Percentiles rank a stretch among this genome's conserved stretches.
phyloP scores from a whole-genome alignment of 2,888 invertebrate species.

The Phymatocera aterrima region DNA sequence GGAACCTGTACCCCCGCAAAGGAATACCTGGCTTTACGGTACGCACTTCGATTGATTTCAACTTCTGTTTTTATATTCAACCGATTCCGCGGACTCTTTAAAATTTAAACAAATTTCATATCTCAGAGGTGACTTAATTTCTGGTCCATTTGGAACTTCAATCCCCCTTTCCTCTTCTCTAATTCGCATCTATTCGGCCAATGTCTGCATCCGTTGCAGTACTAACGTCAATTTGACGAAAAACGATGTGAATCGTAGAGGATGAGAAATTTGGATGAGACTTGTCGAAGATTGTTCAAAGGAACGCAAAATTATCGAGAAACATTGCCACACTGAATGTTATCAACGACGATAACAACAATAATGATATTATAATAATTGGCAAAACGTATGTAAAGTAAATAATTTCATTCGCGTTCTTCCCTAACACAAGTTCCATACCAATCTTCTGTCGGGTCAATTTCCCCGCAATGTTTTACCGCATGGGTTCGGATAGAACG shows the following conservation, averaged over 20 bases:
- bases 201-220: no score
- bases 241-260: no score
- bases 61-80: slow-evolving; percentile 7
- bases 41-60: neutral
- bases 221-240: no score
- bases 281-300: no score
- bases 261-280: no score
- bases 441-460: slow-evolving; percentile 44
- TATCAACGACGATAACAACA: no score
- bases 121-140: neutral
- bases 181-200: no score
- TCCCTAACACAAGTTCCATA: slow-evolving; percentile 10
- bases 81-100: neutral
- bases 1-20: slow-evolving; percentile 25
- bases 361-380: neutral
- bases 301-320: no score
- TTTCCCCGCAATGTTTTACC: slow-evolving; percentile 42
- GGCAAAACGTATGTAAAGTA: neutral
- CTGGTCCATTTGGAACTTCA: neutral
- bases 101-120: neutral
- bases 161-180: neutral
- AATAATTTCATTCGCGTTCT: slow-evolving; percentile 6
- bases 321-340: no score
- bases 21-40: neutral
- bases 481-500: neutral